Evolutionary conservation across 2,113 vertebrate genomes (phyloP), one percentile per base, ranked within the genome.

Genomic region (Alces alces): DNA sequence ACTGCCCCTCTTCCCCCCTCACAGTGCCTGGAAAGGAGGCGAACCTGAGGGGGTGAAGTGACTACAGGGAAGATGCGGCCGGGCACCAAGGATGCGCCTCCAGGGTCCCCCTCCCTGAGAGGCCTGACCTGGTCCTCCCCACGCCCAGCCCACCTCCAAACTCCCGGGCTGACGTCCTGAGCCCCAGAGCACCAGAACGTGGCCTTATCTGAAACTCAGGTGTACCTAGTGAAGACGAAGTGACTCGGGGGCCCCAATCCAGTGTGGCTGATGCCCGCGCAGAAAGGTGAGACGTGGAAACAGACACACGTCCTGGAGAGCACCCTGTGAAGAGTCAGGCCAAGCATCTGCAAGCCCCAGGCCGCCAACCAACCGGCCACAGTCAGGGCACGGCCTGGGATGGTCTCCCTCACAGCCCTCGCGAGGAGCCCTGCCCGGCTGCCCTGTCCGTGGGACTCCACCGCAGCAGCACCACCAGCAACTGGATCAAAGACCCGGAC

Each of bases 281-380:
- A n/a, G 17, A 91, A 28, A 3, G 39, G 55, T 36, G 16, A 30
- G 2, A 12, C 50, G 3, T 57, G 33, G 30, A 28, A 3, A 58
- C 28, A 60, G 25, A n/a, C 7, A 6, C 9, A 12, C 30, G 11
- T 27, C 15, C 36, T 43, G 54, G 27, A 86, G 58, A 13, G 23
- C 1, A 5, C 6, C 9, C 3, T 1, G 7, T 52, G 54, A 76
- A 25, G n/a, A 39, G 1, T 1, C 3, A 30, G 12, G 10, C 2
- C 13, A n/a, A 0, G 33, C 7, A 14, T 5, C 76, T 28, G 17
- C 3, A 57, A 70, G 36, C 16, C 52, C 39, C 54, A 80, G 27
- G 33, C 19, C 0, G 2, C 28, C 50, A 7, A 27, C 30, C 61
- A 19, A 19, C 15, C 30, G 2, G 43, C 39, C 6, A 28, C 6